Evolutionary conservation across 2,113 vertebrate species (phyloP).

Genomic region (Orientallactaga bullata): DNA sequence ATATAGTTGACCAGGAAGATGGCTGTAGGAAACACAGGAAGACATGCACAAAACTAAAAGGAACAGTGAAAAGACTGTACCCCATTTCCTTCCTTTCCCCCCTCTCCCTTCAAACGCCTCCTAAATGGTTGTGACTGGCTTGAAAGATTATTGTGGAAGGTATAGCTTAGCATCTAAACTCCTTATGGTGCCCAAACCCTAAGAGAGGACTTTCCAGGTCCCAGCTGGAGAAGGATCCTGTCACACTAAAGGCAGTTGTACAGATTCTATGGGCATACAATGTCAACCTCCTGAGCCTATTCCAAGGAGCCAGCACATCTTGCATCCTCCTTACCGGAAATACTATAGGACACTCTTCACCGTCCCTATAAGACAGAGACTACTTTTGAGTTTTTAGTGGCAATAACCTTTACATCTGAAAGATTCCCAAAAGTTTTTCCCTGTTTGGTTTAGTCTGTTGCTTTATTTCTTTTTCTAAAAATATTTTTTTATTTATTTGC

Average conservation of each 20-base stretch:
- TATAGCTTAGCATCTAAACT: not conserved
- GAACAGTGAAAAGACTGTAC: too few relatives aligned
- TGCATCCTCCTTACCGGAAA: not conserved
- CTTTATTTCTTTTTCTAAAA: too few relatives aligned
- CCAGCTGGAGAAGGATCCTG: not conserved
- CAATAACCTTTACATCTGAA: not conserved
- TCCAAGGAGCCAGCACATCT: not conserved
- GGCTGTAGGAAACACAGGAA: accelerated
- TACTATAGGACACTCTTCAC: not conserved
- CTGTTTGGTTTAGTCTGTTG: not conserved
- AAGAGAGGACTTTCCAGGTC: not conserved
- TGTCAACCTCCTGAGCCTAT: not conserved
- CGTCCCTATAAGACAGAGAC: not conserved
- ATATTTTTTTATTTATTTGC: too few relatives aligned
- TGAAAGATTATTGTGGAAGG: not conserved
- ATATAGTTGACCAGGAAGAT: not conserved
- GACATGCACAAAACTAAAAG: not conserved
- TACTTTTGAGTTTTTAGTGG: not conserved
- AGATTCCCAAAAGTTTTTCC: not conserved
- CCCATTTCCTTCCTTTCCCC: too few relatives aligned
- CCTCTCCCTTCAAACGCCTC: not conserved
- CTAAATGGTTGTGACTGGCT: not conserved
- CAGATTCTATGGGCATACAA: not conserved
- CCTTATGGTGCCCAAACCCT: not conserved
- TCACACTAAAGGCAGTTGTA: not conserved